phyloP scores from a whole-genome alignment of 1,140 invertebrate genomes.

The Temnothorax nylanderi region DNA sequence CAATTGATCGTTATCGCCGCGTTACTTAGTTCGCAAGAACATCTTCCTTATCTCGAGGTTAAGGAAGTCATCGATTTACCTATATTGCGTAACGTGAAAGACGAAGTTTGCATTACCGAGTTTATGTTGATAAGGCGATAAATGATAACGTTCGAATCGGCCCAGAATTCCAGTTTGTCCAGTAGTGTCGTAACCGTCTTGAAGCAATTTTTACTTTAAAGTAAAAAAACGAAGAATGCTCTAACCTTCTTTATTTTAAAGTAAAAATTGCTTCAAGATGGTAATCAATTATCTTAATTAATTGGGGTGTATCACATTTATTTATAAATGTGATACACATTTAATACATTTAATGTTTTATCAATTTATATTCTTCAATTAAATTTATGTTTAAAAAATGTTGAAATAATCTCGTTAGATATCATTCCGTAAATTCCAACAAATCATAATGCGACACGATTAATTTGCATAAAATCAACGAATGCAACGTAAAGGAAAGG shows the following conservation, averaged over 20 bases:
- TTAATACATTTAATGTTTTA: no score
- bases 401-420: neutral
- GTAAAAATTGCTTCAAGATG: neutral
- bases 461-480: neutral
- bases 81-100: conserved; percentile 31
- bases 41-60: neutral
- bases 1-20: neutral
- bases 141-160: neutral
- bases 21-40: neutral
- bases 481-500: neutral
- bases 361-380: neutral
- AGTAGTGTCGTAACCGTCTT: neutral
- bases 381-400: conserved; percentile 13
- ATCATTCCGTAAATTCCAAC: neutral
- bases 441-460: neutral
- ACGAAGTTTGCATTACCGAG: neutral
- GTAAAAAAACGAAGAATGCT: neutral
- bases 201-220: neutral
- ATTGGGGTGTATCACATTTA: neutral
- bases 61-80: conserved; percentile 16
- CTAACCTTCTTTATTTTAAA: neutral
- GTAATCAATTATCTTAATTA: neutral
- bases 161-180: neutral
- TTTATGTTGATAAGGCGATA: conserved; percentile 7
- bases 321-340: neutral